These are phyloP conservation scores for Lymantria dispar DNA, from an alignment of 2,888 invertebrate species.

Conservation along the genomic window DNA sequence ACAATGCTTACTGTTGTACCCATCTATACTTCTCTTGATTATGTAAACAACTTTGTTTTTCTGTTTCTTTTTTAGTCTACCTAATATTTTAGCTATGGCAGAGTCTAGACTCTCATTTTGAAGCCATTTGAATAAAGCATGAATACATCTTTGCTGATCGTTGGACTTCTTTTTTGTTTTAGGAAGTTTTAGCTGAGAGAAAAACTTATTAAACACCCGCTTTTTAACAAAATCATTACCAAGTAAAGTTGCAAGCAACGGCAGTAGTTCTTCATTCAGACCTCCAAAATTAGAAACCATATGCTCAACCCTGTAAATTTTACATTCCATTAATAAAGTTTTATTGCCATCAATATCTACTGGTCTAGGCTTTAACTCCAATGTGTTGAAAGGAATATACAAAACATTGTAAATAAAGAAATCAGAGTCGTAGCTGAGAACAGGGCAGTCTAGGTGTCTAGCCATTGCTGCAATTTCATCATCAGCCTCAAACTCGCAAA, in stretches of 20 bases:
- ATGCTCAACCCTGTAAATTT: slow-evolving; percentile 87
- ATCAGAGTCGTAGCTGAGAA: slow-evolving; percentile 96
- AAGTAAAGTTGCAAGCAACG: slow-evolving; percentile 90
- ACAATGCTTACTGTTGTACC: slow-evolving; percentile 84
- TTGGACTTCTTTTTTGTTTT: slow-evolving; percentile 78
- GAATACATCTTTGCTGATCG: slow-evolving; percentile 86
- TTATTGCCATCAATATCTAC: slow-evolving; percentile 47
- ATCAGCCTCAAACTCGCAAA: slow-evolving; percentile 95
- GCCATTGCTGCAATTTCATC: slow-evolving; percentile 93
- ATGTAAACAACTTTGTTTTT: slow-evolving; percentile 78
- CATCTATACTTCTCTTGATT: slow-evolving; percentile 84
- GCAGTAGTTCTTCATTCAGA: slow-evolving; percentile 85
- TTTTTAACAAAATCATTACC: slow-evolving; percentile 94
- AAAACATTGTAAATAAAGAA: slow-evolving; percentile 93
- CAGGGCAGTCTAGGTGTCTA: slow-evolving; percentile 89
- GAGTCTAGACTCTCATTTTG: slow-evolving; percentile 86
- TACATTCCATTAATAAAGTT: slow-evolving; percentile 82
- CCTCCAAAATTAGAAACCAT: slow-evolving; percentile 86
- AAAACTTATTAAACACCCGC: slow-evolving; percentile 87
- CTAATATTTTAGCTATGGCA: slow-evolving; percentile 86
- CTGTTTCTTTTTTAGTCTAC: slow-evolving; percentile 80
- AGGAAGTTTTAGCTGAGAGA: slow-evolving; percentile 83
- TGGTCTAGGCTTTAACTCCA: slow-evolving; percentile 75
- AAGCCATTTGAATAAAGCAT: slow-evolving; percentile 89
- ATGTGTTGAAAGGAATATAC: slow-evolving; percentile 89